Conservation (phyloP, 2,888 invertebrate genomes). For the Poecilus cupreus region DNA sequence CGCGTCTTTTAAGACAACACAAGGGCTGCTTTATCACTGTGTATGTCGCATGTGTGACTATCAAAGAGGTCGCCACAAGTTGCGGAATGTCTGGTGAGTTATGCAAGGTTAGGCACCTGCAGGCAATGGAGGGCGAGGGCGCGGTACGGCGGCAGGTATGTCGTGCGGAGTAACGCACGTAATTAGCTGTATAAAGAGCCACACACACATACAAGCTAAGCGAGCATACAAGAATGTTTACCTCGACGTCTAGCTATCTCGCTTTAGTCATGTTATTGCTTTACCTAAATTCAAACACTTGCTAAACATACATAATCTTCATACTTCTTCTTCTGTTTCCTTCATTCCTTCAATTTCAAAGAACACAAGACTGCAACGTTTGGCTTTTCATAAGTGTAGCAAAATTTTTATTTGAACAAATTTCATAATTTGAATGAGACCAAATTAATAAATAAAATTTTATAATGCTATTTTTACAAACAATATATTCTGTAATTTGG, state of each 20-base stretch:
- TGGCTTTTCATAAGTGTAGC: too few relatives aligned
- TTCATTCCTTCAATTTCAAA: not conserved
- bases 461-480: too few relatives aligned
- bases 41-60: not conserved
- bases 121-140: not conserved
- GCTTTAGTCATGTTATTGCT: not conserved
- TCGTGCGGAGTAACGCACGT: conserved; percentile 36
- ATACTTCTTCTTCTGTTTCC: not conserved
- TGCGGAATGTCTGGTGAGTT: conserved; percentile 49
- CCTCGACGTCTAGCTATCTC: not conserved
- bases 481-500: too few relatives aligned
- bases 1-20: too few relatives aligned
- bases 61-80: conserved; percentile 47
- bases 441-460: too few relatives aligned
- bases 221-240: conserved; percentile 24
- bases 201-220: not conserved
- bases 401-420: too few relatives aligned
- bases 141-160: not conserved
- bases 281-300: not conserved
- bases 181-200: conserved; percentile 50
- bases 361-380: too few relatives aligned
- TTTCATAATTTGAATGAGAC: too few relatives aligned
- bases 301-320: not conserved
- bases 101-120: conserved; percentile 40
- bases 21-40: too few relatives aligned